Base-by-base conservation (phyloP, 53 echinoderm and acorn worm species). In the Patiria pectinifera region DNA sequence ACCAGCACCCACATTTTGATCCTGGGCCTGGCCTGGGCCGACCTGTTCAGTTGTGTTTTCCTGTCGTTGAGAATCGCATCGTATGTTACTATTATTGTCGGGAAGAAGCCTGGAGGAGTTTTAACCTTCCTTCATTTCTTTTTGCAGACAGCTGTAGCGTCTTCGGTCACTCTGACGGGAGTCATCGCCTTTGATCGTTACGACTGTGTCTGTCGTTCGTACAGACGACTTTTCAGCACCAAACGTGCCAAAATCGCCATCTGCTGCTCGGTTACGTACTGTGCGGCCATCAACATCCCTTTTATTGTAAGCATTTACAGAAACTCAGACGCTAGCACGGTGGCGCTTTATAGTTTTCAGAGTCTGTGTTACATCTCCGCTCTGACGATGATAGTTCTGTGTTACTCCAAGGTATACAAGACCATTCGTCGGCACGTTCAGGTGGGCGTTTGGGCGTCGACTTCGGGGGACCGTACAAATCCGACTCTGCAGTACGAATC, bases 141-240 rank as follows among this genome's bases (percentile, higher is more conserved):
- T 14, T 21, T 80, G 48, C 25, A 60, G 11, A 80, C 77, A 5
- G 90, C 90, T 0, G 49, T 90, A 19, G 76, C 80, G 11, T 45
- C 81, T 10, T 90, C 90, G 45, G 60, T 78, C 4, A 59, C 83
- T 16, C 26, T 94, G 35, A 94, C 94, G 0, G 44, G 48, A 12
- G 94, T 84, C 4, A 92, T 94, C 48, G 84, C 94, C 1, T 70
- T 92, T 21, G 94, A 94, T 76, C 94, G 94, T 14, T 94, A 94
- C 76, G 85, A 92, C 78, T 88, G 92, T 13, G 92, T 94, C n/a
- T 94, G 94, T 21, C 83, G 83, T 45, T 92, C 94, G 7, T 53
- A 87, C 26, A 87, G 87, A 53, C 84, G 92, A 62, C 84, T 87
- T 4, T 58, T 94, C 25, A 83, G 83, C n/a, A 78, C 87, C 0